Base-by-base conservation (phyloP, 2,797 vertebrate genomes). In the Sebastes itinus region DNA sequence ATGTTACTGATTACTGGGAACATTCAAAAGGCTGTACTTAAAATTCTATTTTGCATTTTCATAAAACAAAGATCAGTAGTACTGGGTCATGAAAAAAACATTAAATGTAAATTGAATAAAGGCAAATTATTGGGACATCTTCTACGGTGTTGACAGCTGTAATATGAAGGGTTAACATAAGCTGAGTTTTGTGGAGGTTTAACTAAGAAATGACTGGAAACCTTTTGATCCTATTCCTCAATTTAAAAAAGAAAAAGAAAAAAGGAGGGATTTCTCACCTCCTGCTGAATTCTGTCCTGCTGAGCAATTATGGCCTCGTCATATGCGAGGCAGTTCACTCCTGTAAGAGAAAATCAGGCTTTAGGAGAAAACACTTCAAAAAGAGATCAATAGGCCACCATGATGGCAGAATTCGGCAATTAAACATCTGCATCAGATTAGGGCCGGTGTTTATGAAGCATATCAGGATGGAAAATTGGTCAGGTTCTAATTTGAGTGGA, bases 221-320 rank as follows among this genome's bases (percentile, higher is more conserved):
- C 18, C 0, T 55, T 38, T 13, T 23, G 28, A 54, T 38, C 6
- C 2, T 32, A 35, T 23, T 56, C 14, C 4, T 46, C 3, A 52
- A 59, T 30, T 49, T 20, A 49, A 46, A 18, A 76, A 65, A 66
- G 1, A 30, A 30, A 30, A 28, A 28, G 5, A 27, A 27, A 32
- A 32, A 32, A 2, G 1, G 1, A 18, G 3, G 1, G 5, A 11
- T 56, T 28, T 80, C 95, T 94, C 83, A 97, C 96, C 96, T 97
- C 97, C 74, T 98, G 98, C 89, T 98, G 97, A 94, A 99, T 99
- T 85, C 97, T 96, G 91, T 98, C 98, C 93, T 99, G 98, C 82
- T 98, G 98, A 76, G 97, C 98, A 89, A 99, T 98, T 72, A 98
- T 99, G 83, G 97, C 98, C 94, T 99, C 98, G 42, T 98, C 97